These are phyloP conservation scores for Parazoanthus swiftii DNA, from an alignment of 92 coral and sea anemone species.

Conservation along the genomic window DNA sequence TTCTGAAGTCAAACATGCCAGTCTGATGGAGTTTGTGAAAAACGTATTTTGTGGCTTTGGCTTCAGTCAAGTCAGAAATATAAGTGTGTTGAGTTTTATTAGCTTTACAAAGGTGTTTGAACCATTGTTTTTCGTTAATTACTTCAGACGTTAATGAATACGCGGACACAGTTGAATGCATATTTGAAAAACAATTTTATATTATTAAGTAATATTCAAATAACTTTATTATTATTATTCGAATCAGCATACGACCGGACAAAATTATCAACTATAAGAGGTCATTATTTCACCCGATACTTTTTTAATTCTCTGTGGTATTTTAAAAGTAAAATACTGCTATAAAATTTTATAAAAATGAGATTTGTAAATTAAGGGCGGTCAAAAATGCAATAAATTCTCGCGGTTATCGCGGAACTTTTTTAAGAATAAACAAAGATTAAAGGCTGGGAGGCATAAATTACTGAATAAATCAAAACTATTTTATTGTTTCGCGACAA, in stretches of 20 bases:
- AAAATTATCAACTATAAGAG: no score
- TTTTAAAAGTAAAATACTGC: neutral
- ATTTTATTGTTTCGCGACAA: neutral
- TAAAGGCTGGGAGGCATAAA: neutral
- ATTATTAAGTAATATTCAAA: no score
- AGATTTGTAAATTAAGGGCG: neutral
- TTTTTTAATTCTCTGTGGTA: neutral
- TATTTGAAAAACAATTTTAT: neutral
- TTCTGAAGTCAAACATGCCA: slow-evolving; percentile 19
- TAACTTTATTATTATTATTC: neutral
- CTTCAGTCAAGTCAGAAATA: neutral
- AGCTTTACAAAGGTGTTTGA: neutral
- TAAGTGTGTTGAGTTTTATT: neutral
- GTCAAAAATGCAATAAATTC: slow-evolving; percentile 4
- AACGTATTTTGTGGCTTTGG: neutral
- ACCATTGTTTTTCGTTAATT: neutral
- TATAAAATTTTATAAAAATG: neutral
- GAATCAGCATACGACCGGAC: neutral
- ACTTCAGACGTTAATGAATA: slow-evolving; percentile 3
- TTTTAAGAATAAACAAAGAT: neutral
- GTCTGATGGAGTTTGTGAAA: neutral
- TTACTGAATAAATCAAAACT: neutral
- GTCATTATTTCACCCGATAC: neutral
- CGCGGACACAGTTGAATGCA: neutral
- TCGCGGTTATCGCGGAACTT: neutral